Evolutionary conservation across 2,888 invertebrate genomes (phyloP), one percentile per base, ranked within the genome.

Genomic region (Stenodema calcarata): DNA sequence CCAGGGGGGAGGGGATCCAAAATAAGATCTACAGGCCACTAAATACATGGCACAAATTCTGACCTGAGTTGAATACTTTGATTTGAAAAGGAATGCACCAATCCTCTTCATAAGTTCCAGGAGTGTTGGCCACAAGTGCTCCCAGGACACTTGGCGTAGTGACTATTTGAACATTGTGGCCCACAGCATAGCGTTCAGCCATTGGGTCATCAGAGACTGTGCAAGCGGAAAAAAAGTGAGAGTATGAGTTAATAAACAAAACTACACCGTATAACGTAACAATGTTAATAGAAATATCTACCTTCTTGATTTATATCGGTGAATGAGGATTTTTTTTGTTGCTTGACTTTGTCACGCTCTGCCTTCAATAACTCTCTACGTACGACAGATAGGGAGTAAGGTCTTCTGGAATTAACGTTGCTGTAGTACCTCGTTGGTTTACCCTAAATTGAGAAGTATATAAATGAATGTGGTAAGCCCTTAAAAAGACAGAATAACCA

Each of bases 51-150:
- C 16, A 50, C n/a, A 50, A 62, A 0, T 18, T 23, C 73, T 73
- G 0, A 84, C 84, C 84, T 18, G 14, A 41, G 18, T 44, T 44
- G 47, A 47, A 73, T 7, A 73, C 75, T 14, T 44, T 84, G 7
- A 84, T 47, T 41, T 12, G 14, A 18, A 84, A 84, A 23, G 84
- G 84, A 12, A 84, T 73, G 47, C 42, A 47, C 84, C 84, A 84
- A 44, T 14, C 27, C 27, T 73, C 84, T 73, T 47, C 84, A n/a
- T 23, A 84, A n/a, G 84, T 73, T 0, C 18, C 28, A 7, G 84
- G 70, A 2, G 35, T 44, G n/a, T 84, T 50, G 16, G 73, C 16
- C 23, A 84, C 16, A 0, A 84, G 14, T 6, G 44, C 28, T 9
- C 28, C 14, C 14, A 84, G 18, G 3, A 35, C 47, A 44, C 84